phyloP scores from a whole-genome alignment of 2,888 invertebrate species.

The Apotomis capreana region DNA sequence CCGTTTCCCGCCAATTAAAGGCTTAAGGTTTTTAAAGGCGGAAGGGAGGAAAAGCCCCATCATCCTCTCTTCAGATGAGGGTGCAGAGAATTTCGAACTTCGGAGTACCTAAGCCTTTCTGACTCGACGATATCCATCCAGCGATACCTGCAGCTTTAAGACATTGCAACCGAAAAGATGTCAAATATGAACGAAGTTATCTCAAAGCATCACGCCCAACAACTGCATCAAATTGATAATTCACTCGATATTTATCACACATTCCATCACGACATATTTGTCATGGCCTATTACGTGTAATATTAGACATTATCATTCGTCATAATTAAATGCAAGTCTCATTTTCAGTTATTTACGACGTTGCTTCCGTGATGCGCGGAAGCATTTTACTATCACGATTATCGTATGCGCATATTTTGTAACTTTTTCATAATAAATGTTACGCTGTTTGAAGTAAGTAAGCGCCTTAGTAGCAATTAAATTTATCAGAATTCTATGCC shows the following conservation, averaged over 20 bases:
- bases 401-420: slow-evolving; percentile 27
- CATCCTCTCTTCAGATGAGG: too few species aligned
- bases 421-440: neutral
- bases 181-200: too few species aligned
- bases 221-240: neutral
- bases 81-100: too few species aligned
- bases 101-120: too few species aligned
- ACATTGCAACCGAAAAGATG: too few species aligned
- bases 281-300: slow-evolving; percentile 15
- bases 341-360: slow-evolving; percentile 20
- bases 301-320: slow-evolving; percentile 6
- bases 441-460: neutral
- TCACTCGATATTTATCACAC: slow-evolving; percentile 1
- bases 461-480: neutral
- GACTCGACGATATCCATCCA: too few species aligned
- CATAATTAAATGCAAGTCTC: slow-evolving; percentile 14
- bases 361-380: slow-evolving; percentile 41
- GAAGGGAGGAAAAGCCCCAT: too few species aligned
- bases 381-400: slow-evolving; percentile 10
- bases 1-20: too few species aligned
- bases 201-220: neutral
- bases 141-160: too few species aligned
- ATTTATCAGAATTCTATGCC: neutral
- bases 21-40: too few species aligned
- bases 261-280: slow-evolving; percentile 1